Conservation (phyloP, 2,113 vertebrate species). For the Pluvianellus socialis region DNA sequence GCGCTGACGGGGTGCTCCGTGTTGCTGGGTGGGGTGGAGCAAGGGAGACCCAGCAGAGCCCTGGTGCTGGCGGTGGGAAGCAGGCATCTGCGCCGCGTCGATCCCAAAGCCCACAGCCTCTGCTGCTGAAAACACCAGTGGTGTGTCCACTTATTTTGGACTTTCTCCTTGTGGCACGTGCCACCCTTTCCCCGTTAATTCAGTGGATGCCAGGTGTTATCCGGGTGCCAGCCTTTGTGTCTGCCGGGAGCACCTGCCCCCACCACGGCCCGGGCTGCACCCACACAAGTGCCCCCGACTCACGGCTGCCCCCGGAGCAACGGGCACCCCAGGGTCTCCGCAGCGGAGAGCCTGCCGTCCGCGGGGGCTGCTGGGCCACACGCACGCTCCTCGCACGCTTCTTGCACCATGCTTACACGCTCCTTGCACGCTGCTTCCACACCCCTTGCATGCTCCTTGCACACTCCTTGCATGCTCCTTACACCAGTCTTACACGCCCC, state of each 20-base stretch:
- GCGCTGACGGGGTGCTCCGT: background rate
- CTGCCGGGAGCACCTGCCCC: background rate
- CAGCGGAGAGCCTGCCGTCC: background rate
- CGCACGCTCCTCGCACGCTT: too few species aligned
- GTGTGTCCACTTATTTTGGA: fast-evolving
- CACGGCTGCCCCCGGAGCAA: fast-evolving
- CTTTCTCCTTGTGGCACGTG: fast-evolving
- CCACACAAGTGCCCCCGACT: background rate
- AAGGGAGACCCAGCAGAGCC: background rate
- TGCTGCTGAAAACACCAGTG: background rate
- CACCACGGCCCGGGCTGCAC: background rate
- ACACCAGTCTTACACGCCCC: background rate
- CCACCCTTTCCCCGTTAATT: fast-evolving
- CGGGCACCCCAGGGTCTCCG: background rate
- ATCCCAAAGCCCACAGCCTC: background rate
- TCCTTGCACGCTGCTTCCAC: background rate
- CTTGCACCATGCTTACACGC: too few species aligned
- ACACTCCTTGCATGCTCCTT: background rate
- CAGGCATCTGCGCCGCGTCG: background rate
- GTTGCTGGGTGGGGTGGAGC: too few species aligned
- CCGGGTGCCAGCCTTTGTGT: background rate
- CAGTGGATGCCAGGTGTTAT: too few species aligned
- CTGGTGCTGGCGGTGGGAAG: background rate
- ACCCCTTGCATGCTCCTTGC: background rate
- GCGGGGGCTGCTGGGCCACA: background rate